Conservation (phyloP, 2,888 invertebrate genomes). For the Andricus curvator region DNA sequence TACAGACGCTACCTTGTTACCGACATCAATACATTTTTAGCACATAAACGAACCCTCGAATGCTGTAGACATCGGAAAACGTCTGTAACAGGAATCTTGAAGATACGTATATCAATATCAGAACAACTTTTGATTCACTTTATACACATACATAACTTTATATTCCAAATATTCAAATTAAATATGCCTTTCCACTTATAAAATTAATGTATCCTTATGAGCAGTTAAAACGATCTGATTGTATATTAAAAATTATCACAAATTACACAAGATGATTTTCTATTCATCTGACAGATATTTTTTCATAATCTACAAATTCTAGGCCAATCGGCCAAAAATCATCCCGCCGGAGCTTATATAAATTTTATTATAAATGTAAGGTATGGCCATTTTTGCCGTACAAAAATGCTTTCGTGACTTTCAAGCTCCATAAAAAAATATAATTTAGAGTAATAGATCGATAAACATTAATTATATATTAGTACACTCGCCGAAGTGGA, state of each 20-base stretch:
- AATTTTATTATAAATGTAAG: neutral
- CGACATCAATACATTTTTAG: no score
- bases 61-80: no score
- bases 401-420: neutral
- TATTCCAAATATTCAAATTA: neutral
- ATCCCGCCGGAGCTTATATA: neutral
- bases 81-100: no score
- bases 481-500: neutral
- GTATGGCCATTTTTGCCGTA: conserved; percentile 7
- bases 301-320: neutral
- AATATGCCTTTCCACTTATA: neutral
- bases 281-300: neutral
- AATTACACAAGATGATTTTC: conserved; percentile 19
- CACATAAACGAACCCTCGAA: no score
- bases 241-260: neutral
- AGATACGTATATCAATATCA: neutral
- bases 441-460: neutral
- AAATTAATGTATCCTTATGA: neutral
- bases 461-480: neutral
- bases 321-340: neutral
- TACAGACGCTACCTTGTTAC: no score
- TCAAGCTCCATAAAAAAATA: conserved; percentile 6
- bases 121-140: neutral
- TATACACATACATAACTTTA: neutral
- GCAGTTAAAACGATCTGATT: neutral